Conservation (phyloP, 2,888 invertebrate genomes). For the Scotopteryx bipunctaria region DNA sequence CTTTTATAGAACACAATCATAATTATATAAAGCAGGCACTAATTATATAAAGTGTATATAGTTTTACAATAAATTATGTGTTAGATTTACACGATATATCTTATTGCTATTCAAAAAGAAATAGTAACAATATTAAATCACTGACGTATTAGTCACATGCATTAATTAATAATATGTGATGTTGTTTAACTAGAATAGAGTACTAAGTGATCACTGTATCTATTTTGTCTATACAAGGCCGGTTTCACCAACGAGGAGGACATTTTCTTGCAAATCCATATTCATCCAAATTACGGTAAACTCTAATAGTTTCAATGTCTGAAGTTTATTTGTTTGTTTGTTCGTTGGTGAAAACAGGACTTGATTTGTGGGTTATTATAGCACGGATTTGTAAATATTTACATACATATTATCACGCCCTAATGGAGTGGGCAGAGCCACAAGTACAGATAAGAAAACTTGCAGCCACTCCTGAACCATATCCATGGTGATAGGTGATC, state of each 20-base stretch:
- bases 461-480: too few relatives aligned
- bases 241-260: constrained; percentile 7
- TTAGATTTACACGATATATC: constrained; percentile 71
- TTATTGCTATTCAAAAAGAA: constrained; percentile 70
- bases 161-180: constrained; percentile 45
- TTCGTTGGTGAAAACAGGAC: constrained; percentile 7
- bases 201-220: constrained; percentile 9
- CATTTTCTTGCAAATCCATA: too few relatives aligned
- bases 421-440: too few relatives aligned
- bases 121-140: constrained; percentile 63
- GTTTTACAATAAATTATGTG: constrained; percentile 81
- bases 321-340: background rate
- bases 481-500: too few relatives aligned
- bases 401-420: too few relatives aligned
- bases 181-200: constrained; percentile 63
- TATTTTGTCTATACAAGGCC: background rate
- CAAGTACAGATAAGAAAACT: too few relatives aligned
- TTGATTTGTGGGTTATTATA: constrained; percentile 26
- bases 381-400: constrained; percentile 24
- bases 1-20: constrained; percentile 73
- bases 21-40: constrained; percentile 80
- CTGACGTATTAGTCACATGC: constrained; percentile 41
- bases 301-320: too few relatives aligned
- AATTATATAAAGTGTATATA: constrained; percentile 76
- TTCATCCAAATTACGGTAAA: too few relatives aligned